Evolutionary conservation across 2,888 invertebrate species (phyloP), one percentile per base, ranked within the genome.

Genomic region (Monochamus alternatus): DNA sequence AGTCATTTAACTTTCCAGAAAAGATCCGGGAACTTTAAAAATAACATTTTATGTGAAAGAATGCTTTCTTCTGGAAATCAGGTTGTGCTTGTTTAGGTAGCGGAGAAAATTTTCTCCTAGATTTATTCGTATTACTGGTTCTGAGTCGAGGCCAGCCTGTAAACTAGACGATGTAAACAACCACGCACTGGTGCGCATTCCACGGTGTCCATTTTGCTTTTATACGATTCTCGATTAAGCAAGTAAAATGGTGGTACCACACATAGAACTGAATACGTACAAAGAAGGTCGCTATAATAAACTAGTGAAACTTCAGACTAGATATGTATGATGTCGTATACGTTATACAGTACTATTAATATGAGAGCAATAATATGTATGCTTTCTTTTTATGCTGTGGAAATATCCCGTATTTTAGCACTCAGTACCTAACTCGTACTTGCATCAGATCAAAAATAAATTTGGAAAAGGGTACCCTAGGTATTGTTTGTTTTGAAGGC

Each of bases 161-260:
- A 52, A 74, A 68, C 69, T 65, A 69, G 70, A 59, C 74, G 51
- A 64, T 65, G 65, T 62, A 74, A 74, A 60, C 47, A 74, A 70
- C 22, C 14, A 64, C 47, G 14, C 64, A 62, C 58, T 31, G 58
- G 60, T 60, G 59, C 43, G 65, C 59, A 74, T 74, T 74, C 74
- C 70, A 8, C 59, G 32, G 43, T 51, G 14, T 58, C 55, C 63
- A 71, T 60, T 71, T 71, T 71, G 64, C 64, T 65, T 65, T 69
- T 65, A 58, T n/a, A 71, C 64, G 51, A 63, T 32, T 71, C 51
- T 44, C 47, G 38, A 58, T 58, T 65, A 52, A 59, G 30, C 38
- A 58, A 22, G 64, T 65, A 73, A 65, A 32, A 59, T 51, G 65
- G 66, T 66, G 58, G 66, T 66, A 60, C 62, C 67, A 59, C 44